Percentiles rank a stretch among this genome's conserved stretches.
These are phyloP conservation scores for Unio pictorum DNA, from an alignment of 2,888 invertebrate genomes.

Conservation along the genomic window DNA sequence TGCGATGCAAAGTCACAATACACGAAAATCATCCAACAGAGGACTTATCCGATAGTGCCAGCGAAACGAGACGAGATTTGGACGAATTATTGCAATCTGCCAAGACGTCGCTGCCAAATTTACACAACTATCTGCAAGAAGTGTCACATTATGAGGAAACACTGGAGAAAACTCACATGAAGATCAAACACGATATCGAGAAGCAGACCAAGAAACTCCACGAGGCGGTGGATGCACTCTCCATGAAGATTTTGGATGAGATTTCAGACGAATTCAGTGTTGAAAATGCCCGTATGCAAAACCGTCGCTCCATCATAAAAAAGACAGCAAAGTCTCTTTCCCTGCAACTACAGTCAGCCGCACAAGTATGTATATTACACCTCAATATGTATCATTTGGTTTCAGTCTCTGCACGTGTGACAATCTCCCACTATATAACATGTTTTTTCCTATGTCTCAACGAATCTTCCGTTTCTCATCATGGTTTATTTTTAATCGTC, in stretches of 20 bases:
- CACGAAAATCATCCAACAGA: constrained; percentile 41
- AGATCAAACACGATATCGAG: constrained; percentile 29
- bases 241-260: constrained; percentile 27
- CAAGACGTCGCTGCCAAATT: constrained; percentile 32
- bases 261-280: constrained; percentile 35
- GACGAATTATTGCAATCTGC: constrained; percentile 32
- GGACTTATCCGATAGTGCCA: constrained; percentile 37
- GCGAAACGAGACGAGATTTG: constrained; percentile 31
- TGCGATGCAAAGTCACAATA: constrained; percentile 41
- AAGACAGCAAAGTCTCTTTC: constrained; percentile 36
- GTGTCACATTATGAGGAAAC: constrained; percentile 36
- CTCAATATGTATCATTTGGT: too few relatives aligned
- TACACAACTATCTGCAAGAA: constrained; percentile 38
- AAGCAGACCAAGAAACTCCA: constrained; percentile 32
- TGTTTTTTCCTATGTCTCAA: too few relatives aligned
- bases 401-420: too few relatives aligned
- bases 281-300: constrained; percentile 35
- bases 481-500: too few relatives aligned
- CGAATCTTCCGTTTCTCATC: too few relatives aligned
- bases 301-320: constrained; percentile 31
- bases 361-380: constrained; percentile 20
- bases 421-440: too few relatives aligned
- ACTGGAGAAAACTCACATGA: constrained; percentile 23
- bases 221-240: constrained; percentile 31
- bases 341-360: constrained; percentile 41